phyloP scores from a whole-genome alignment of 2,888 invertebrate genomes.

The Platypus cylindrus region DNA sequence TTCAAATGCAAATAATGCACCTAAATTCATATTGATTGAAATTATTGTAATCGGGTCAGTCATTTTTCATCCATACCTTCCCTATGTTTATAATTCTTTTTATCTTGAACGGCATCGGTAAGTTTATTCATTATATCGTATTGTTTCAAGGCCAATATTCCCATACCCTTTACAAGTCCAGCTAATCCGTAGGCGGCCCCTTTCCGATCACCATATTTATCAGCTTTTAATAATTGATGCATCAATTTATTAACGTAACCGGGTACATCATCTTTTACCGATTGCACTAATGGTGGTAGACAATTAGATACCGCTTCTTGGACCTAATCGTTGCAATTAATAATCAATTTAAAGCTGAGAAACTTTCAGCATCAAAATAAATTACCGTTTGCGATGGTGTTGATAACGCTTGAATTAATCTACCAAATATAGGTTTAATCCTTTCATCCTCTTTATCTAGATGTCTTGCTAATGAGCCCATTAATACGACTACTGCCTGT shows the following conservation, averaged over 20 bases:
- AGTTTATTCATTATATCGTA: slow-evolving; percentile 90
- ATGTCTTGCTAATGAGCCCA: slow-evolving; percentile 95
- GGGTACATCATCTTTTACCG: slow-evolving; percentile 83
- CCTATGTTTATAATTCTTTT: slow-evolving; percentile 86
- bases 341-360: background rate
- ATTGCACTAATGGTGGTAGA: slow-evolving; percentile 83
- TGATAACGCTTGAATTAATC: slow-evolving; percentile 79
- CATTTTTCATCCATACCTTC: slow-evolving; percentile 75
- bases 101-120: slow-evolving; percentile 89
- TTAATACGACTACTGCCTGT: slow-evolving; percentile 91
- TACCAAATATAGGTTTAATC: slow-evolving; percentile 86
- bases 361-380: slow-evolving; percentile 1
- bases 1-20: slow-evolving; percentile 94
- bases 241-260: slow-evolving; percentile 77
- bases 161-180: slow-evolving; percentile 92
- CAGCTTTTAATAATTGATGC: slow-evolving; percentile 75
- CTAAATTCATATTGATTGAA: slow-evolving; percentile 31
- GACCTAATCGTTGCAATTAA: slow-evolving; percentile 30
- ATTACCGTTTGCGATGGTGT: slow-evolving; percentile 87
- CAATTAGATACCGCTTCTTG: slow-evolving; percentile 97
- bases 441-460: slow-evolving; percentile 79
- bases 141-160: slow-evolving; percentile 88
- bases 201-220: slow-evolving; percentile 83
- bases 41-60: too few species aligned
- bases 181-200: slow-evolving; percentile 95